phyloP scores from a whole-genome alignment of 2,797 vertebrate species.

The Eulemur albifrons region DNA sequence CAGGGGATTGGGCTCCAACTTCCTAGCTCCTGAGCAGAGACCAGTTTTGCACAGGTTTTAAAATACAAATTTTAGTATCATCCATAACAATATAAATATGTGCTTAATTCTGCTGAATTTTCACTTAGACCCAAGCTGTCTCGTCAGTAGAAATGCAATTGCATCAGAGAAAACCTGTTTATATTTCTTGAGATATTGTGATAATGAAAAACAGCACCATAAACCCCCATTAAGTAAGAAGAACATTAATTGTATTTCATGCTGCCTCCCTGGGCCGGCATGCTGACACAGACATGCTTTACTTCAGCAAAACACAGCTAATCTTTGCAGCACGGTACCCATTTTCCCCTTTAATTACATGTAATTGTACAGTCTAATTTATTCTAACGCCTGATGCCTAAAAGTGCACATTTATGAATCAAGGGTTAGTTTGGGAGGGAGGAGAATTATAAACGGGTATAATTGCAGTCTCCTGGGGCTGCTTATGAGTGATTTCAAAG shows the following conservation, averaged over 20 bases:
- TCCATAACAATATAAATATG: conserved; percentile 31
- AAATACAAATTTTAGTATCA: background rate
- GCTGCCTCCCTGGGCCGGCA: conserved; percentile 7
- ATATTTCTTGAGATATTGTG: conserved; percentile 59
- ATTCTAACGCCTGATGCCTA: conserved; percentile 68
- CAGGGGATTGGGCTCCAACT: background rate
- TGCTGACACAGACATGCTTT: background rate
- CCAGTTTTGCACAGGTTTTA: background rate
- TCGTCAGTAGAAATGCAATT: conserved; percentile 33
- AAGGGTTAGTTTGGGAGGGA: conserved; percentile 64
- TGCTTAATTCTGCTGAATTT: conserved; percentile 45
- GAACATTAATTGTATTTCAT: conserved; percentile 56
- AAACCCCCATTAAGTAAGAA: conserved; percentile 61
- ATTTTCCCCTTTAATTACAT: conserved; percentile 58
- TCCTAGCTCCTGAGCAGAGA: background rate
- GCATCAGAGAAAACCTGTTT: conserved; percentile 45
- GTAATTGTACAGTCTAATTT: conserved; percentile 74
- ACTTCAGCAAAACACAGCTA: conserved; percentile 32
- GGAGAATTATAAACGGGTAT: conserved; percentile 64
- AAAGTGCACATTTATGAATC: conserved; percentile 73
- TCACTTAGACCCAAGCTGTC: conserved; percentile 26
- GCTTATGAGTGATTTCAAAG: background rate
- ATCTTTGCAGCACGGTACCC: background rate
- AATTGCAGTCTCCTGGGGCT: conserved; percentile 63
- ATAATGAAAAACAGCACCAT: conserved; percentile 64